Base-by-base conservation (phyloP, 2,888 invertebrate species). In the Yponomeuta plumbellus region DNA sequence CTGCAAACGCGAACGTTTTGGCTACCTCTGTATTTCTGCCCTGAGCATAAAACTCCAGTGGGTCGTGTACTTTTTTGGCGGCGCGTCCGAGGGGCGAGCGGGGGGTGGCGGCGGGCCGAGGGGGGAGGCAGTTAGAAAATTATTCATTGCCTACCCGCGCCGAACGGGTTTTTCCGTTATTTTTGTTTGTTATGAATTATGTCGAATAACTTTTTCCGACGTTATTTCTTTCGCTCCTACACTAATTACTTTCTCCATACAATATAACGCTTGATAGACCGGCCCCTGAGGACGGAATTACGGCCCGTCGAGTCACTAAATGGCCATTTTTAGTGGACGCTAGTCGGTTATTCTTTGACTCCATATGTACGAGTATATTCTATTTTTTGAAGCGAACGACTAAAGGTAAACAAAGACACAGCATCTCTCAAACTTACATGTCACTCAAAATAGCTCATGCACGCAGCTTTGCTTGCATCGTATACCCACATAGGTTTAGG, bases 161-260 rank as follows among this genome's bases (percentile, higher is more conserved):
- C 86, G 84, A 88, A 88, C 86, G 80, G 85, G 86, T 86, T 86
- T n/a, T 88, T 85, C 87, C 86, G 87, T 89, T 90, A 91, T 89
- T 90, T 89, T 84, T 89, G 88, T 88, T 89, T 89, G 90, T 88
- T 90, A 90, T 90, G 88, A 90, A 89, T 89, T 89, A 91, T 90
- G 84, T 86, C 86, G 86, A 86, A 88, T 88, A 88, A 89, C 88
- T 88, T 88, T 65, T 87, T 84, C 84, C 83, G 83, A 82, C 85
- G 84, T 81, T 79, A 83, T 84, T 88, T 86, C 88, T 88, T 88
- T 87, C 84, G 81, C 78, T 22, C 17, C 86, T 85, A 82, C 81
- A 84, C 87, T 90, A 89, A 90, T 89, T 88, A 88, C 86, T 84
- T 87, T 88, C 84, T 83, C 81, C 83, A 80, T 81, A 80, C 79